Conservation (phyloP, 2,113 vertebrate genomes). For the Ardeotis arabs region DNA sequence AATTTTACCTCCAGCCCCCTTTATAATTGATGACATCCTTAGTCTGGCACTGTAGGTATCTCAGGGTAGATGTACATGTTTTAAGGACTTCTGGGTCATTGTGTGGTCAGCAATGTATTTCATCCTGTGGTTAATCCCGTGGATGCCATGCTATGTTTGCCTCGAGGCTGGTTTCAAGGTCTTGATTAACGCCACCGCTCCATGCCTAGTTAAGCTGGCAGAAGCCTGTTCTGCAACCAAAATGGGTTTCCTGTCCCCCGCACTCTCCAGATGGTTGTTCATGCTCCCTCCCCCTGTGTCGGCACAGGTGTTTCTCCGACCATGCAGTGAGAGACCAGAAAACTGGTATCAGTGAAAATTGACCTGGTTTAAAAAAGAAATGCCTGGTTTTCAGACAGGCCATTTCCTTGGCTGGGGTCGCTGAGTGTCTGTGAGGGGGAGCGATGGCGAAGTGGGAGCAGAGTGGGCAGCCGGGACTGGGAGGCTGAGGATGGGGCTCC, state of each 20-base stretch:
- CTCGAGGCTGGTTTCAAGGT: slow-evolving; percentile 45
- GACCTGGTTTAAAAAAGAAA: slow-evolving; percentile 41
- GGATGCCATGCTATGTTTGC: slow-evolving; percentile 19
- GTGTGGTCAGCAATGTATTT: not conserved
- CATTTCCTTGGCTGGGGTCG: not conserved
- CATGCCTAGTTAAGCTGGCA: slow-evolving; percentile 70
- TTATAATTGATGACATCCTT: not conserved
- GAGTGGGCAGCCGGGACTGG: rapidly evolving
- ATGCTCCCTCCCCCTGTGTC: slow-evolving; percentile 5
- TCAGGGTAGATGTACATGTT: not conserved
- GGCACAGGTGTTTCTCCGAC: slow-evolving; percentile 52
- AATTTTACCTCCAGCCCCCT: not conserved
- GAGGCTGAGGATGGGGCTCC: not conserved
- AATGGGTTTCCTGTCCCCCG: slow-evolving; percentile 54
- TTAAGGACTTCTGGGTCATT: slow-evolving; percentile 12
- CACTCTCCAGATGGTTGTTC: slow-evolving; percentile 53
- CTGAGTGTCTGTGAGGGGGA: not conserved
- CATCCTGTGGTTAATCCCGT: not conserved
- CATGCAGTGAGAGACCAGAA: slow-evolving; percentile 39
- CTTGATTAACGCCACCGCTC: slow-evolving; percentile 54
- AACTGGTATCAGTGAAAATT: slow-evolving; percentile 41
- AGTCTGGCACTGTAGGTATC: not conserved
- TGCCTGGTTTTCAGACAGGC: slow-evolving; percentile 1
- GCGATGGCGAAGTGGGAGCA: rapidly evolving
- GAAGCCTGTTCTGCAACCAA: slow-evolving; percentile 33